These are phyloP conservation scores for Bursaphelenchus okinawaensis DNA, from an alignment of 2,888 invertebrate genomes.

Conservation along the genomic window DNA sequence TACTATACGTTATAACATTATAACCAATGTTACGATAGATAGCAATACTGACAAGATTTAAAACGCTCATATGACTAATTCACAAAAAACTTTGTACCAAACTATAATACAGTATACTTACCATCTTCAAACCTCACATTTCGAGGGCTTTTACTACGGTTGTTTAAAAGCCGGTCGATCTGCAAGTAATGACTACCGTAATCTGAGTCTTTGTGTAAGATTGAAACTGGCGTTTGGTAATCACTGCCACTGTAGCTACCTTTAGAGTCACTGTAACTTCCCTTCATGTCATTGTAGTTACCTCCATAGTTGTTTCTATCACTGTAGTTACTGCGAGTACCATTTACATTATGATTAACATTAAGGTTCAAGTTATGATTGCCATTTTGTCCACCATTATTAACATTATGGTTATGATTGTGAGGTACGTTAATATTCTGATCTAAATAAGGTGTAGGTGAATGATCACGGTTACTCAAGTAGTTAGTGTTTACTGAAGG, in stretches of 20 bases:
- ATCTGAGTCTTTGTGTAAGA: neutral
- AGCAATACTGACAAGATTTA: too few species aligned
- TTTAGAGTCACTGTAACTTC: too few species aligned
- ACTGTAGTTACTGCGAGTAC: neutral
- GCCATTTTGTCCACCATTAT: neutral
- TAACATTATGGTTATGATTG: neutral
- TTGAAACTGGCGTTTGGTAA: too few species aligned
- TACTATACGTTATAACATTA: too few species aligned
- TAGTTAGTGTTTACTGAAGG: neutral
- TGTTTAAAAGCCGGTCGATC: neutral
- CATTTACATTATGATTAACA: neutral
- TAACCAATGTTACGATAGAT: too few species aligned
- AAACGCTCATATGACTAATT: too few species aligned
- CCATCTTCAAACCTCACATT: neutral
- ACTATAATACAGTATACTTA: too few species aligned
- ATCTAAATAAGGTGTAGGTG: neutral
- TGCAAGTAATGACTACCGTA: neutral
- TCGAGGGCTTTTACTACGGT: neutral
- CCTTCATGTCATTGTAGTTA: too few species aligned
- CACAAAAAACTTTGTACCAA: too few species aligned
- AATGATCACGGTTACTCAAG: neutral
- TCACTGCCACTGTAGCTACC: too few species aligned
- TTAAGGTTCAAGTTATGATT: too few species aligned
- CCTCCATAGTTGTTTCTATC: neutral
- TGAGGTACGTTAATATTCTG: neutral